Conservation (phyloP, 2,113 vertebrate genomes). For the Podarcis cretensis region DNA sequence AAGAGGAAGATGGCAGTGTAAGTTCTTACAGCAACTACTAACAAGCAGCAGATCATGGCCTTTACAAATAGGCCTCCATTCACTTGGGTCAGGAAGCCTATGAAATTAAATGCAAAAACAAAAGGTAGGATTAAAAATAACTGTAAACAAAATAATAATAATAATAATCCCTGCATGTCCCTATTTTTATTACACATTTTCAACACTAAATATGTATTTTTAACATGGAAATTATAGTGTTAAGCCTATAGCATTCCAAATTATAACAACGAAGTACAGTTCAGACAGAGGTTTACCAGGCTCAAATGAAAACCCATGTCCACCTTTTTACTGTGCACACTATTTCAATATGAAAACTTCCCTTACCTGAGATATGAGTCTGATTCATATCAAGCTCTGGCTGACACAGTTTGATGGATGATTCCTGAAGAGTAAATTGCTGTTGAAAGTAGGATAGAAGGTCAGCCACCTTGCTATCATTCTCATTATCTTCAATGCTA, state of each 20-base stretch:
- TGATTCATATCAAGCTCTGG: slow-evolving; percentile 87
- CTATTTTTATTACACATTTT: not conserved
- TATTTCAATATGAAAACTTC: not conserved
- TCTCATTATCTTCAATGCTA: slow-evolving; percentile 86
- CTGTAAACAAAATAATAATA: not conserved
- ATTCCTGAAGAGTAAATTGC: slow-evolving; percentile 87
- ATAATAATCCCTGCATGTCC: no score
- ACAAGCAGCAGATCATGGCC: not conserved
- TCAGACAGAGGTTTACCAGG: not conserved
- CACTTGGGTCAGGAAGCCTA: not conserved
- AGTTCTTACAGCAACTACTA: not conserved
- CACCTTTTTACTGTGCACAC: slow-evolving; percentile 1
- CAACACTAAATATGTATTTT: not conserved
- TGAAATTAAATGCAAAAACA: slow-evolving; percentile 1
- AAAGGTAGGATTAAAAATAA: not conserved
- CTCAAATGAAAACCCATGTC: not conserved
- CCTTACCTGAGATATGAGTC: slow-evolving; percentile 91
- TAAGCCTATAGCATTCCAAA: not conserved
- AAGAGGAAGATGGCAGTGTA: not conserved
- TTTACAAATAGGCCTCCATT: not conserved
- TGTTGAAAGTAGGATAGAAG: slow-evolving; percentile 92
- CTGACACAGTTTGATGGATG: slow-evolving; percentile 89
- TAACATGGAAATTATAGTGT: not conserved
- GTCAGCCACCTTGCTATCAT: slow-evolving; percentile 87
- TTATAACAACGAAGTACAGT: not conserved